A percentile compares a stretch with the other conserved stretches of the same genome.
Conservation (phyloP, 1,140 invertebrate genomes). For the Bathynomus jamesi region DNA sequence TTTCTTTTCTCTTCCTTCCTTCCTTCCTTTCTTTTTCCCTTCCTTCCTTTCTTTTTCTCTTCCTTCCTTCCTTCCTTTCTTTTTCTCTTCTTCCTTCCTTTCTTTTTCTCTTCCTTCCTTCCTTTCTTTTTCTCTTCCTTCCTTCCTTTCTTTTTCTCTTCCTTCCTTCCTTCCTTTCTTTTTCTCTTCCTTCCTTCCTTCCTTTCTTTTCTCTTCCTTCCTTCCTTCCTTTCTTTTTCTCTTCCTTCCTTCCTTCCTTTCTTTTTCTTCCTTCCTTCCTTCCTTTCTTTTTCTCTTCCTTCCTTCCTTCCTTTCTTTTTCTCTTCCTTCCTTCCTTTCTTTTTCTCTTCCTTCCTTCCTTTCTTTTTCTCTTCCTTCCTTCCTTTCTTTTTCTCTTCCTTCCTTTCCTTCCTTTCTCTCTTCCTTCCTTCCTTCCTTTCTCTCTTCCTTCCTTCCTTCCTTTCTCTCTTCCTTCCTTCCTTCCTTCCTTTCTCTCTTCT, state of each 20-base stretch:
- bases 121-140: no score
- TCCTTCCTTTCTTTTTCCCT: no score
- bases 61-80: no score
- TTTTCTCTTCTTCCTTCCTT: no score
- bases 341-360: neutral
- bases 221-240: neutral
- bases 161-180: neutral
- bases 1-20: no score
- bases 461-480: neutral
- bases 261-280: neutral
- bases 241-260: neutral
- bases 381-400: neutral
- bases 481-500: neutral
- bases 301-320: neutral
- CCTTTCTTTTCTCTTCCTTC: neutral
- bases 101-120: no score
- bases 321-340: neutral
- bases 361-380: conserved; percentile 4
- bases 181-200: neutral
- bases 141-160: neutral
- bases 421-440: conserved; percentile 3
- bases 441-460: neutral
- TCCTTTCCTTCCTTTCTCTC: neutral
- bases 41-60: no score
- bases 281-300: neutral